phyloP scores from a whole-genome alignment of 2,113 vertebrate species.

The Sinocyclocheilus maitianheensis region DNA sequence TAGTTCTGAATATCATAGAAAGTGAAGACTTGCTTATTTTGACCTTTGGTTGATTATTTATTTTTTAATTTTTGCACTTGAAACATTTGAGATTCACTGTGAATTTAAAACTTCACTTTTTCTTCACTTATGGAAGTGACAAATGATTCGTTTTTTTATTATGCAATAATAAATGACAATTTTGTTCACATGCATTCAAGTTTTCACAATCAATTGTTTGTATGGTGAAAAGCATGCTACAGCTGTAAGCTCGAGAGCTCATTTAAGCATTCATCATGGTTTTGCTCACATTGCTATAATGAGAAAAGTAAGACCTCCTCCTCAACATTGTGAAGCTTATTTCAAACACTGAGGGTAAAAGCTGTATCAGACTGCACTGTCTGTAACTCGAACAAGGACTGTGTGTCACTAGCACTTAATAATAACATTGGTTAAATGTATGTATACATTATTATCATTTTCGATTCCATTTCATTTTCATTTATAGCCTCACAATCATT shows the following conservation, averaged over 20 bases:
- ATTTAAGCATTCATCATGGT: not conserved
- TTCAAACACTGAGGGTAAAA: not conserved
- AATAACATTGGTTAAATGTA: not conserved
- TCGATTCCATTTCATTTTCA: not conserved
- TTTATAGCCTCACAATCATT: not conserved
- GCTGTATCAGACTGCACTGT: too few relatives aligned
- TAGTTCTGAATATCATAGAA: not conserved
- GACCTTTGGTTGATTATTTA: not conserved
- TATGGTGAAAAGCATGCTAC: not conserved
- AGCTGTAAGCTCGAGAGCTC: not conserved
- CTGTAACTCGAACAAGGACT: not conserved
- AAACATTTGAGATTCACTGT: constrained; percentile 15
- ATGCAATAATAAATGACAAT: not conserved
- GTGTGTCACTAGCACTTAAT: not conserved
- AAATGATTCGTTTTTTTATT: not conserved
- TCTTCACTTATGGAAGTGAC: not conserved
- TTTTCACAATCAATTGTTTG: not conserved
- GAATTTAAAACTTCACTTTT: not conserved
- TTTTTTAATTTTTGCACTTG: not conserved
- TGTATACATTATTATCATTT: not conserved
- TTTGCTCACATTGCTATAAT: not conserved
- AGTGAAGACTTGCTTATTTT: not conserved
- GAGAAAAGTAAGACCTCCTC: not conserved
- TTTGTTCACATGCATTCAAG: not conserved
- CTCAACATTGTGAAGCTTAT: too few relatives aligned